phyloP scores from a whole-genome alignment of 2,888 invertebrate genomes.

The Pachycephus smyrnensis region DNA sequence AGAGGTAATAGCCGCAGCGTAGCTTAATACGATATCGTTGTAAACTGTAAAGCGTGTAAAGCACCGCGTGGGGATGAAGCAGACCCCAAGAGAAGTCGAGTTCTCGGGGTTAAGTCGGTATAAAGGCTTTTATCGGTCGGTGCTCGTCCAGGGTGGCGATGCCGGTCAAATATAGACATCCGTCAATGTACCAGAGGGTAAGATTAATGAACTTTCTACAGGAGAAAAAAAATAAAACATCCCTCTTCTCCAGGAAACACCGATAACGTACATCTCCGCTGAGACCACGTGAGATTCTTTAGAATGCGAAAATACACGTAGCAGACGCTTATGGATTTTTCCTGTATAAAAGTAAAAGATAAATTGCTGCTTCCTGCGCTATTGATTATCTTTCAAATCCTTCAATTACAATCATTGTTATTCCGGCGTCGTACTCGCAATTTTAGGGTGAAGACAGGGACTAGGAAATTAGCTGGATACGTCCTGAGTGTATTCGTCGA shows the following conservation, averaged over 20 bases:
- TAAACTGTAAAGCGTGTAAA: slow-evolving; percentile 7
- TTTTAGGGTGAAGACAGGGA: not conserved
- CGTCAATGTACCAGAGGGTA: slow-evolving; percentile 3
- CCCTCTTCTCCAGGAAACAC: slow-evolving; percentile 51
- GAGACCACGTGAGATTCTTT: not conserved
- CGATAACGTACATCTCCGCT: not conserved
- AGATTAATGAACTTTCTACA: slow-evolving; percentile 15
- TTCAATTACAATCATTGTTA: not conserved
- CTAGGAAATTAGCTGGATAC: not conserved
- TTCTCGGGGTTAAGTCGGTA: not conserved
- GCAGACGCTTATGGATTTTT: not conserved
- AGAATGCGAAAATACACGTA: not conserved
- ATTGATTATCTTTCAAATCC: not conserved
- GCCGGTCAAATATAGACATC: slow-evolving; percentile 13
- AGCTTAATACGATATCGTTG: slow-evolving; percentile 24
- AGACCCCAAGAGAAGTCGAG: not conserved
- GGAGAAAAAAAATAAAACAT: slow-evolving; percentile 1
- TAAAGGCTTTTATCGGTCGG: slow-evolving; percentile 20
- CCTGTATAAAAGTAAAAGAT: not conserved
- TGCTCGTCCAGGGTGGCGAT: not conserved
- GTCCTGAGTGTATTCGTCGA: not conserved
- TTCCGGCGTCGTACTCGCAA: not conserved
- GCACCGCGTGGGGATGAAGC: not conserved
- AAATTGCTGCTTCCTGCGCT: not conserved
- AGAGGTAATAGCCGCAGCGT: slow-evolving; percentile 19